Conservation (phyloP, 2,888 invertebrate species). For the Patella depressa region DNA sequence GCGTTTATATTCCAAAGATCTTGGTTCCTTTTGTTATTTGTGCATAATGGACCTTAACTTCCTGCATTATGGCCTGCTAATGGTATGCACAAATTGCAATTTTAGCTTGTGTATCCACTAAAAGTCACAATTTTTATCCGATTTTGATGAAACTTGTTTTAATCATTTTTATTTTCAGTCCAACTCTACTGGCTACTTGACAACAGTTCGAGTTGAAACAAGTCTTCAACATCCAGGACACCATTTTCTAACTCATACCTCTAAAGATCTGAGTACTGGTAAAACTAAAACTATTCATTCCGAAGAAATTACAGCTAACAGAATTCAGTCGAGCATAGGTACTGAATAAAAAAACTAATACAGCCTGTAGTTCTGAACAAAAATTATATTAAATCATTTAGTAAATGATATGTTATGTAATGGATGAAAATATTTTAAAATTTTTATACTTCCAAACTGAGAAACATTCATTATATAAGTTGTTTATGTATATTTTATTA, state of each 20-base stretch:
- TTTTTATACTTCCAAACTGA: too few relatives aligned
- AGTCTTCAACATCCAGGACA: slow-evolving; percentile 36
- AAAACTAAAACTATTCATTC: slow-evolving; percentile 38
- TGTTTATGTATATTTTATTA: too few relatives aligned
- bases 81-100: too few relatives aligned
- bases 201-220: slow-evolving; percentile 36
- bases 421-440: too few relatives aligned
- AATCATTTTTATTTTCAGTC: slow-evolving; percentile 19
- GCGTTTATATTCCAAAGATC: too few relatives aligned
- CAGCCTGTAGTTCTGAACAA: too few relatives aligned
- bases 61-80: too few relatives aligned
- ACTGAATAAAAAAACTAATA: background rate
- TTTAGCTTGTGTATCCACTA: background rate
- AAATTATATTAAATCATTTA: too few relatives aligned
- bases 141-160: background rate
- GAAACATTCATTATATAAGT: too few relatives aligned
- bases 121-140: background rate
- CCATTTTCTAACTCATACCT: slow-evolving; percentile 37
- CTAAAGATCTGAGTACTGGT: slow-evolving; percentile 35
- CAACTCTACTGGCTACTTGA: slow-evolving; percentile 29
- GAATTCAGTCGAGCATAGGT: background rate
- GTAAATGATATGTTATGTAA: too few relatives aligned
- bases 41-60: too few relatives aligned
- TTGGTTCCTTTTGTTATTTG: too few relatives aligned
- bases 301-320: slow-evolving; percentile 20